Percentiles rank a stretch among this genome's conserved stretches.
phyloP scores from a whole-genome alignment of 2,888 invertebrate genomes.

The Archips xylosteana region DNA sequence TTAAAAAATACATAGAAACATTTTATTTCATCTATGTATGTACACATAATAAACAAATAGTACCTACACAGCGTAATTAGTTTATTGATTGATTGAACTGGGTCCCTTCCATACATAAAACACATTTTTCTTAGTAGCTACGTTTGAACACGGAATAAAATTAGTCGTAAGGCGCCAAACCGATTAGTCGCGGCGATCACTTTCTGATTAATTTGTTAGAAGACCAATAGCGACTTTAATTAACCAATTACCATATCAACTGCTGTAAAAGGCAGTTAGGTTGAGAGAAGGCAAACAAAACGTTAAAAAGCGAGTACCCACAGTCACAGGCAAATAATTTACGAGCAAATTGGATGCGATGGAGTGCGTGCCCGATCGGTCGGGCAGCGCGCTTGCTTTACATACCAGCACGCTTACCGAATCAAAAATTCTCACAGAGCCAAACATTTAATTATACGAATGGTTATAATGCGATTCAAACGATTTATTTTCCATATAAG shows the following conservation, averaged over 20 bases:
- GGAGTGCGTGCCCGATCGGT: neutral
- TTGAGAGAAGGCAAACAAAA: conserved; percentile 57
- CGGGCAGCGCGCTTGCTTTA: conserved; percentile 29
- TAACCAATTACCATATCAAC: conserved; percentile 69
- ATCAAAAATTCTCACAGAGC: conserved; percentile 81
- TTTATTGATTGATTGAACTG: too few relatives aligned
- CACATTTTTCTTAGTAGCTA: neutral
- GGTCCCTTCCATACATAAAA: too few relatives aligned
- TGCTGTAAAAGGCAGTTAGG: conserved; percentile 49
- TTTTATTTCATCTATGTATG: too few relatives aligned
- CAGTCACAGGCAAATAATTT: conserved; percentile 10
- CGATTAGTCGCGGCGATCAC: conserved; percentile 60
- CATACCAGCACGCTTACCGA: conserved; percentile 73
- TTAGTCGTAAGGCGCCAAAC: conserved; percentile 61
- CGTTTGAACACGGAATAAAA: conserved; percentile 43
- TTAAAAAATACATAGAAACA: too few relatives aligned
- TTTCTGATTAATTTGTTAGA: conserved; percentile 68
- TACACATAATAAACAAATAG: too few relatives aligned
- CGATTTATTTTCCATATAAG: conserved; percentile 80
- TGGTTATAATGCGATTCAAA: conserved; percentile 79
- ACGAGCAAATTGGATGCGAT: neutral
- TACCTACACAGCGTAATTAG: too few relatives aligned
- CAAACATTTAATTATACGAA: conserved; percentile 82
- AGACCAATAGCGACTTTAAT: conserved; percentile 67
- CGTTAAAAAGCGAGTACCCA: conserved; percentile 34